Conservation (phyloP, 2,113 vertebrate genomes). For the Amia ocellicauda region DNA sequence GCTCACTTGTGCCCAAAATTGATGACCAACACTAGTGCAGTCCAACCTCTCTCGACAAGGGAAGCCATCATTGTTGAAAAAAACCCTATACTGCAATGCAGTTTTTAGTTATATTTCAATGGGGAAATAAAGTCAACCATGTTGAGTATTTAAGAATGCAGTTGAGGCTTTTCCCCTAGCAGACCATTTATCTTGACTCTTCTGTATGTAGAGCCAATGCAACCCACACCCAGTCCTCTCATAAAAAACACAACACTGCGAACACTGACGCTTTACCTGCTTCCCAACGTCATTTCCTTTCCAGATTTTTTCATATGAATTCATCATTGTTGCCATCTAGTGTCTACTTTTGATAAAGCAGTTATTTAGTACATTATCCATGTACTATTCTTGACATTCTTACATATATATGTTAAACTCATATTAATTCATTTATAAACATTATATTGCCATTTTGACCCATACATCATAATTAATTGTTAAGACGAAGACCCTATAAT, state of each 20-base stretch:
- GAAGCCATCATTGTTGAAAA: not conserved
- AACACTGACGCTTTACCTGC: conserved; percentile 7
- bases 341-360: conserved; percentile 48
- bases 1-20: conserved; percentile 37
- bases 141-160: not conserved
- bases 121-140: not conserved
- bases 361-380: not conserved
- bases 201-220: not conserved
- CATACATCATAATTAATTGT: too few relatives aligned
- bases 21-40: conserved; percentile 40
- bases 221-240: conserved; percentile 13
- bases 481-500: too few relatives aligned
- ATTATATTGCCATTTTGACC: too few relatives aligned
- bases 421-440: too few relatives aligned
- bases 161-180: not conserved
- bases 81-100: not conserved
- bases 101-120: not conserved
- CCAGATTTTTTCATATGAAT: not conserved
- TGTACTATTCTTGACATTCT: not conserved
- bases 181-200: not conserved
- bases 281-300: not conserved
- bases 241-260: conserved; percentile 24
- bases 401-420: not conserved
- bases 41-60: conserved; percentile 39
- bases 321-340: conserved; percentile 71